Evolutionary conservation across 2,113 vertebrate species (phyloP), one percentile per base, ranked within the genome.

Genomic region (Ctenodactylus gundi): DNA sequence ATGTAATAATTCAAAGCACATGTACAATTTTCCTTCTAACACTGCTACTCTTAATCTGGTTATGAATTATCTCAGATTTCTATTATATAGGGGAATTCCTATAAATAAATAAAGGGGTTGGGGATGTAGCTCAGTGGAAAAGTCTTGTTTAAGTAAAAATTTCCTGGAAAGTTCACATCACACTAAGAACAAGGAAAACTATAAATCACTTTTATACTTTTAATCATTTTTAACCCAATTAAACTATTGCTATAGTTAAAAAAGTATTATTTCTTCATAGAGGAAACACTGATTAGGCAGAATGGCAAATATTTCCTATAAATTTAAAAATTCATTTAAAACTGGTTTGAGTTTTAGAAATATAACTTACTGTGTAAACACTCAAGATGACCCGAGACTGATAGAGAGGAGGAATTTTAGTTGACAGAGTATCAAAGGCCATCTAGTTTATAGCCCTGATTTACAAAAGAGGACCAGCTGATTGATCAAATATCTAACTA

Each of bases 271-370:
- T 88, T 36, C 58, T 76, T 90, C 72, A n/a, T n/a, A n/a, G n/a
- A n/a, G n/a, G n/a, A n/a, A n/a, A n/a, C n/a, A n/a, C n/a, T n/a
- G n/a, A n/a, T 91, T 17, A 77, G 13, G 36, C 21, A 88, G 55
- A 85, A 77, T 67, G 25, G 65, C 83, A 89, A 90, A 49, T 65
- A 64, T 67, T 90, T 93, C 39, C 55, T 88, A 67, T 62, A 65
- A 77, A 90, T 92, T 53, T 72, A 72, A 4, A 94, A 80, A 67
- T 72, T 85, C 62, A 91, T 70, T 84, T 72, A 88, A 86, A 95
- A 81, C 67, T 81, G 44, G 29, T 82, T 80, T 77, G 57, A 85
- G 41, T 82, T 78, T 68, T 83, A 76, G 41, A 29, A 17, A 39
- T 14, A 49, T 17, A 88, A 93, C 11, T 91, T 55, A 89, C 80